Evolutionary conservation across 2,797 vertebrate species (phyloP), one percentile per base, ranked within the genome.

Genomic region (Xenopus petersii): DNA sequence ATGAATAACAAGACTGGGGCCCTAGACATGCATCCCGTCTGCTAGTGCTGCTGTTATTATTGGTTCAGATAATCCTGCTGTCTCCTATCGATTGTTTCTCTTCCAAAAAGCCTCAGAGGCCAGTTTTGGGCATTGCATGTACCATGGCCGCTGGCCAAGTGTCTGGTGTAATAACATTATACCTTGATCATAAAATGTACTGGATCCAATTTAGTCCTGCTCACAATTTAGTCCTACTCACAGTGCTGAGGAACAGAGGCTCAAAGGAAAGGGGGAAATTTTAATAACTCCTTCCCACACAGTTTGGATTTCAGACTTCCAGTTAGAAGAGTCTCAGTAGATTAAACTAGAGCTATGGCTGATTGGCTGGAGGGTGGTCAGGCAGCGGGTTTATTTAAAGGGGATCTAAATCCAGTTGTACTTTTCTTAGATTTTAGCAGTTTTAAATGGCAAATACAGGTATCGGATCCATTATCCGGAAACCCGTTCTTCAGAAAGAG

Each of bases 101-200:
- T 51, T 78, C 65, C 70, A 73, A 68, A 68, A 77, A 64, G 51
- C 61, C 60, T 75, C 30, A 64, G 74, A 76, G 64, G 75, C 70
- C 64, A 59, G 54, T 64, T 69, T 78, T 68, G 48, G 42, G 70
- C 60, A 58, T 63, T 58, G 70, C 12, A 24, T 56, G 36, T 60
- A 21, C 33, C 8, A 16, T 73, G 70, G 75, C 56, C 8, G 4
- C 7, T 24, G 17, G 65, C 70, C 75, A 78, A 73, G 51, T 73
- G 75, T 78, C 75, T 78, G 70, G 13, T 58, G 64, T 77, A 77
- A 77, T 77, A 68, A 68, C 68, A 73, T 68, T 72, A 68, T 68
- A 68, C 59, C 60, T 78, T 77, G 49, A 73, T 77, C 75, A 72
- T 73, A 67, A 73, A 54, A 48, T 72, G 1, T 78, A 68, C 75